A percentile compares a stretch with the other conserved stretches of the same genome.
phyloP scores from a whole-genome alignment of 2,888 invertebrate genomes.

The Sarcophaga carnaria region DNA sequence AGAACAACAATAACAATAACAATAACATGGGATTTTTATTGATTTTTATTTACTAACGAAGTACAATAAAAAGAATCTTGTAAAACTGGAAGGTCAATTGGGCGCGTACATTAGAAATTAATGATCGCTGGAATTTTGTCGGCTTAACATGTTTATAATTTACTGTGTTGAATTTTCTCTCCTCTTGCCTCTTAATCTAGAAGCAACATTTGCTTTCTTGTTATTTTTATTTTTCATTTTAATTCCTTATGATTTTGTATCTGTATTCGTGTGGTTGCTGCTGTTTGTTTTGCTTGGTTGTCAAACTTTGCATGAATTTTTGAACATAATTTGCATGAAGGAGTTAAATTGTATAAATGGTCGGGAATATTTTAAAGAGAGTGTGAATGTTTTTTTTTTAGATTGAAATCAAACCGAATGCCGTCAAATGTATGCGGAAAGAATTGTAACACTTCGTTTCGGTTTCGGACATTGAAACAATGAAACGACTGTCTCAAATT shows the following conservation, averaged over 20 bases:
- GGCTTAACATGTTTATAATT: slow-evolving; percentile 39
- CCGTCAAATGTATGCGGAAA: slow-evolving; percentile 40
- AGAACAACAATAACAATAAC: slow-evolving; percentile 26
- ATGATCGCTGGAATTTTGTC: slow-evolving; percentile 65
- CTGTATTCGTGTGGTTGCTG: slow-evolving; percentile 51
- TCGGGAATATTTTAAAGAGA: slow-evolving; percentile 47
- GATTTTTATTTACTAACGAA: slow-evolving; percentile 17
- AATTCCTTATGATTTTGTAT: background rate
- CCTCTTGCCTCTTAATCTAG: slow-evolving; percentile 17
- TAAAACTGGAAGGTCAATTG: slow-evolving; percentile 67
- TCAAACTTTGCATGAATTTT: slow-evolving; percentile 21
- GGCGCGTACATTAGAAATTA: slow-evolving; percentile 65
- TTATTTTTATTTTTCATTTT: slow-evolving; percentile 1
- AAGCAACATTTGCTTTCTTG: slow-evolving; percentile 34
- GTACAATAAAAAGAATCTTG: slow-evolving; percentile 51
- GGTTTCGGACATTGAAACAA: background rate
- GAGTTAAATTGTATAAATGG: slow-evolving; percentile 56
- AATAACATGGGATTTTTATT: slow-evolving; percentile 8
- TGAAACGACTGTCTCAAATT: no score
- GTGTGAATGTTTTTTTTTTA: slow-evolving; percentile 15
- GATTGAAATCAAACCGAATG: slow-evolving; percentile 25
- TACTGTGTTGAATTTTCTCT: background rate
- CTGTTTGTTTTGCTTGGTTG: slow-evolving; percentile 3
- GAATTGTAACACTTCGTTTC: background rate
- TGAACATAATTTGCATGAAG: slow-evolving; percentile 61